These are phyloP conservation scores for Gastrophryne carolinensis DNA, from an alignment of 2,797 vertebrate genomes.

Conservation along the genomic window DNA sequence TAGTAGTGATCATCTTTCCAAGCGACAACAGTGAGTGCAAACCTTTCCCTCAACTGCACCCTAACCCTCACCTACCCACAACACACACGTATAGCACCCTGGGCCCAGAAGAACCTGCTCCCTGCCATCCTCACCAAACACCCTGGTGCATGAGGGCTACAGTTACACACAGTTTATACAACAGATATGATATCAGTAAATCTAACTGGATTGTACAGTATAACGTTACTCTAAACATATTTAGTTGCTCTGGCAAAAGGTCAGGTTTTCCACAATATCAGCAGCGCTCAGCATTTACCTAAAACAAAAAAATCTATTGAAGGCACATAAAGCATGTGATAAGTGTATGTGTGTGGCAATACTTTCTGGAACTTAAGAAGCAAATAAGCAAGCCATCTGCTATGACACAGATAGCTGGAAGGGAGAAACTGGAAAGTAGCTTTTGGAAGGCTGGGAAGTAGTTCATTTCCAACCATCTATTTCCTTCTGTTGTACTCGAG, in stretches of 20 bases:
- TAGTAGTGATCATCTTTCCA: too few relatives aligned
- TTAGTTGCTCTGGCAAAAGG: constrained; percentile 36
- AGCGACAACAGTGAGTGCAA: too few relatives aligned
- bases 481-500: background rate
- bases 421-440: background rate
- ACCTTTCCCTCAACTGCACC: too few relatives aligned
- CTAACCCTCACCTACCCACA: too few relatives aligned
- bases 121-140: too few relatives aligned
- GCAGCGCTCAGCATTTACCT: constrained; percentile 21
- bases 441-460: background rate
- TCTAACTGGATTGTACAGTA: background rate
- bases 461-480: background rate
- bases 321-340: constrained; percentile 22
- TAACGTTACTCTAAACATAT: background rate
- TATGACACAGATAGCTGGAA: constrained; percentile 14
- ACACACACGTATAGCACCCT: too few relatives aligned
- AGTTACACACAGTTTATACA: too few relatives aligned
- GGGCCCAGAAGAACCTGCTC: too few relatives aligned
- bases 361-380: constrained; percentile 6
- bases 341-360: constrained; percentile 2
- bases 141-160: too few relatives aligned
- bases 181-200: background rate
- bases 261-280: constrained; percentile 19
- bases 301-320: constrained; percentile 26
- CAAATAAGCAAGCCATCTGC: constrained; percentile 30